Evolutionary conservation across 30 jellyfish, hydroid and myxozoan species (phyloP).

Genomic region (Morbakka virulenta): DNA sequence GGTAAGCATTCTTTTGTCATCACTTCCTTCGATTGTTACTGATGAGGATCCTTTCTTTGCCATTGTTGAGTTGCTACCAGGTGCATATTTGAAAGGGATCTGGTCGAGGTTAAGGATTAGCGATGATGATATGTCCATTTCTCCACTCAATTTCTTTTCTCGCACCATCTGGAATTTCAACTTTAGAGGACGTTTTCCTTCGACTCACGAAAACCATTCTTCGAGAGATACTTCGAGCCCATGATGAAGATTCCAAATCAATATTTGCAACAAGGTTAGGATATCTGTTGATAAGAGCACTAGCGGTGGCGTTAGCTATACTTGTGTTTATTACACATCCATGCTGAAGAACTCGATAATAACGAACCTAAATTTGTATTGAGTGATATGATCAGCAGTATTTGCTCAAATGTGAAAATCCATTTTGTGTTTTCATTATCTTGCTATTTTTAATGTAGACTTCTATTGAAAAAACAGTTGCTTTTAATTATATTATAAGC

Average conservation of each 20-base stretch:
- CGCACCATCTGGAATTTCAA: constrained; percentile 20
- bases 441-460: too few species aligned
- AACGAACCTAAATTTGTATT: too few species aligned
- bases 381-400: too few species aligned
- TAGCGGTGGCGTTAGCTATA: neutral
- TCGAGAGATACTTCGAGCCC: constrained; percentile 6
- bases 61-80: neutral
- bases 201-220: constrained; percentile 22
- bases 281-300: constrained; percentile 10
- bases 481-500: too few species aligned
- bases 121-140: neutral
- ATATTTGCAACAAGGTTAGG: too few species aligned
- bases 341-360: too few species aligned
- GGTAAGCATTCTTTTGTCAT: constrained; percentile 1
- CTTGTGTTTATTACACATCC: too few species aligned
- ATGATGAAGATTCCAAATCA: constrained; percentile 7
- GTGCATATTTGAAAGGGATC: constrained; percentile 7
- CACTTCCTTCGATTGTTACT: neutral
- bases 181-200: too few species aligned
- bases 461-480: too few species aligned
- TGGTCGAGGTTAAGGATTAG: constrained; percentile 2
- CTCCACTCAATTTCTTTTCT: too few species aligned
- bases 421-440: too few species aligned
- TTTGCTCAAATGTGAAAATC: too few species aligned
- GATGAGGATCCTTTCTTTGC: neutral